Evolutionary conservation across 2,113 vertebrate species (phyloP).

Genomic region (Mionectes macconnelli): DNA sequence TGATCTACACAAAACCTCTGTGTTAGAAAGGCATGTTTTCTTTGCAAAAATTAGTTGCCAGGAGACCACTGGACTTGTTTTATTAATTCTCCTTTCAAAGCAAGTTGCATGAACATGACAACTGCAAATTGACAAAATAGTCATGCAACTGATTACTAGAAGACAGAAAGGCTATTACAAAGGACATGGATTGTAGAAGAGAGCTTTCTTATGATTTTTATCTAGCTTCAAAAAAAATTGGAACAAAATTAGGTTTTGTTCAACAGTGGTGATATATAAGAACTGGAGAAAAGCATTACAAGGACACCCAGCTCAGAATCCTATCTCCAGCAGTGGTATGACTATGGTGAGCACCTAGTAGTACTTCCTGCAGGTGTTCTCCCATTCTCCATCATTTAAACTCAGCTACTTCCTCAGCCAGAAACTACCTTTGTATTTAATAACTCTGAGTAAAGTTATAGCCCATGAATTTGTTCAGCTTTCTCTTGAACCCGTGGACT

Average conservation of each 20-base stretch:
- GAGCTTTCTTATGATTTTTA: neutral
- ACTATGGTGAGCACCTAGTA: fast-evolving
- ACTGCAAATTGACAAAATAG: neutral
- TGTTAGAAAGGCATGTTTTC: neutral
- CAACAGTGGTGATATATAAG: neutral
- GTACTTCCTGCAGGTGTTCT: neutral
- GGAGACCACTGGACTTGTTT: neutral
- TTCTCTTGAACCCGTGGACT: neutral
- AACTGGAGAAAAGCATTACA: neutral
- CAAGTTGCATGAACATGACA: neutral
- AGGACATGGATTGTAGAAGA: neutral
- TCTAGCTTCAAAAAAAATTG: neutral
- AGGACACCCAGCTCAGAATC: neutral
- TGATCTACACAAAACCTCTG: neutral
- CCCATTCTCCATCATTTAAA: neutral
- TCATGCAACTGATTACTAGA: neutral
- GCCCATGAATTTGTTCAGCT: neutral
- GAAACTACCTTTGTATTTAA: neutral
- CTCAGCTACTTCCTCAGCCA: neutral
- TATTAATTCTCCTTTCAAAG: neutral
- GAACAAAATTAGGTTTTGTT: neutral
- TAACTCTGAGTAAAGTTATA: neutral
- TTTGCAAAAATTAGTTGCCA: neutral
- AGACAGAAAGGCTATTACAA: neutral
- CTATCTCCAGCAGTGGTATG: neutral